Evolutionary conservation across 2,888 invertebrate species (phyloP).

Genomic region (Chalcosyrphus nemorum): DNA sequence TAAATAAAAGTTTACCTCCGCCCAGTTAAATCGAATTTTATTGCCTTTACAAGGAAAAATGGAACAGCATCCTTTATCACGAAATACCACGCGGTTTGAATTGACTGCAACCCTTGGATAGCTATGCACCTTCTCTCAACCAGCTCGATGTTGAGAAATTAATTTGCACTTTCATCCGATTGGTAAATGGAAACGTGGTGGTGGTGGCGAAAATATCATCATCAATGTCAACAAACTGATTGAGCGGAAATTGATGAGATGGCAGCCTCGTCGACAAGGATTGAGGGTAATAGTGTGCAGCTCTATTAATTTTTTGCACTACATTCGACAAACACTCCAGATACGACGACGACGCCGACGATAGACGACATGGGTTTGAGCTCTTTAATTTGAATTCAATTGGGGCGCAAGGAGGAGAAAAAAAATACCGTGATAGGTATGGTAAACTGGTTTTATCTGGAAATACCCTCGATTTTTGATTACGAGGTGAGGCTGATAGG

Average conservation of each 20-base stretch:
- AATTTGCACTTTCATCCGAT: slow-evolving; percentile 36
- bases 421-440: neutral
- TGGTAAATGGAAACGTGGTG: slow-evolving; percentile 11
- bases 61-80: neutral
- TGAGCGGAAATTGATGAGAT: slow-evolving; percentile 30
- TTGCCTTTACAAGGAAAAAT: neutral
- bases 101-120: neutral
- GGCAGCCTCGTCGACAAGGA: too few species aligned
- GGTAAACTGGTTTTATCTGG: neutral
- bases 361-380: neutral
- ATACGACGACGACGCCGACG: too few species aligned
- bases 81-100: neutral
- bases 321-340: neutral
- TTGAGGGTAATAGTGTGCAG: neutral
- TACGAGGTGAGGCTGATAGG: neutral
- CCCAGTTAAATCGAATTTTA: slow-evolving; percentile 49
- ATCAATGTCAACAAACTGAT: slow-evolving; percentile 51
- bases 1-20: too few species aligned
- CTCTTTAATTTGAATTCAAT: neutral
- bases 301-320: slow-evolving; percentile 34
- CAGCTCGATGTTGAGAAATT: slow-evolving; percentile 10
- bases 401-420: neutral
- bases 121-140: too few species aligned
- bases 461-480: neutral
- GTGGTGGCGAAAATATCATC: slow-evolving; percentile 28